phyloP scores from a whole-genome alignment of 2,888 invertebrate species.

The Chesias legatella region DNA sequence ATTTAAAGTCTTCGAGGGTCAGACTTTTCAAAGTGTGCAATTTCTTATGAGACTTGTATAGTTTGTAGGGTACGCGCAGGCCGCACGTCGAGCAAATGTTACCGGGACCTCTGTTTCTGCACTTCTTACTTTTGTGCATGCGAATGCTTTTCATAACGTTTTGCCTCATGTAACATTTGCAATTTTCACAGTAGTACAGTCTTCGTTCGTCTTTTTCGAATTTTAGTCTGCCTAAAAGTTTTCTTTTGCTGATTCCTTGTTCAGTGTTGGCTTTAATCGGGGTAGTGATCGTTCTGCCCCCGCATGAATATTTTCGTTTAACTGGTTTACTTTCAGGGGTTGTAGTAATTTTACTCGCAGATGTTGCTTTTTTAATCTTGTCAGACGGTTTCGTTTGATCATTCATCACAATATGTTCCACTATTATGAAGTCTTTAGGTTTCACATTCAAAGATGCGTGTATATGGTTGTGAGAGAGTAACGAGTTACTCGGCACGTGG shows the following conservation, averaged over 20 bases:
- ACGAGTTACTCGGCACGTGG: constrained; percentile 2
- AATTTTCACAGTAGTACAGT: constrained; percentile 23
- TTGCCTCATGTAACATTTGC: constrained; percentile 18
- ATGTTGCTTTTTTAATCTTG: no score
- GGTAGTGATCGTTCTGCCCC: not conserved
- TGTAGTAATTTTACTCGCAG: not conserved
- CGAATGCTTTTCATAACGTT: not conserved
- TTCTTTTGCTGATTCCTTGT: not conserved
- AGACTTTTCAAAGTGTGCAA: constrained; percentile 25
- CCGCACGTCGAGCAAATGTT: constrained; percentile 42
- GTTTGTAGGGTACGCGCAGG: constrained; percentile 21
- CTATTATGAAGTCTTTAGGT: constrained; percentile 19
- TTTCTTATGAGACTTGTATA: constrained; percentile 15
- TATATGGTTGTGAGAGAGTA: constrained; percentile 4
- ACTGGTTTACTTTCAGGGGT: no score
- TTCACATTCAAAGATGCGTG: constrained; percentile 16
- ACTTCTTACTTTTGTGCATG: constrained; percentile 16
- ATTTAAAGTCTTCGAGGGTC: constrained; percentile 32
- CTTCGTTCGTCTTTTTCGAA: constrained; percentile 4
- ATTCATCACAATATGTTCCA: constrained; percentile 10
- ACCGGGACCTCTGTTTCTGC: constrained; percentile 4
- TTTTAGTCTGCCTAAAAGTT: constrained; percentile 7
- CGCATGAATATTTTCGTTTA: not conserved
- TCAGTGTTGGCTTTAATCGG: not conserved
- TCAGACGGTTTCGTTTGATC: constrained; percentile 3